A percentile compares a stretch with the other conserved stretches of the same genome.
Conservation (phyloP, 2,888 invertebrate species). For the Dinocampus coccinellae region DNA sequence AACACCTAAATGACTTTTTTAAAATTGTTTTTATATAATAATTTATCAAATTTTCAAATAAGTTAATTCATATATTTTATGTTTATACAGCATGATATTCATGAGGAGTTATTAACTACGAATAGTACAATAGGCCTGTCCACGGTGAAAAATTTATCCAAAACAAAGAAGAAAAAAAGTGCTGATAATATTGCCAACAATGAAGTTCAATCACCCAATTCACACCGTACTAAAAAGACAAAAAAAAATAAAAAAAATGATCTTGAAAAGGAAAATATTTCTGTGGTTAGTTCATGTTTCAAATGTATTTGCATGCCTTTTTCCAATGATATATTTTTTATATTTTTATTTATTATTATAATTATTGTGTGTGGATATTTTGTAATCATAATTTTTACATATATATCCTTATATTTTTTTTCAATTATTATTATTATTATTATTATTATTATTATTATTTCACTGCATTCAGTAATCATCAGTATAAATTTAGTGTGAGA, state of each 20-base stretch:
- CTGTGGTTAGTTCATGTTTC: conserved; percentile 73
- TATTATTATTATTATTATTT: neutral
- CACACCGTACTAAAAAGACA: conserved; percentile 72
- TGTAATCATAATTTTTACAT: too few species aligned
- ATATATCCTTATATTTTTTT: too few species aligned
- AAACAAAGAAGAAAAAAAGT: conserved; percentile 68
- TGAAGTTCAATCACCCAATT: conserved; percentile 66
- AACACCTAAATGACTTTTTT: too few species aligned
- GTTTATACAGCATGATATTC: conserved; percentile 60
- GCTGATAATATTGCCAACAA: conserved; percentile 62
- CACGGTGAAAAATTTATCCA: conserved; percentile 57
- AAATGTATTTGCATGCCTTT: conserved; percentile 2
- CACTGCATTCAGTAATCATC: neutral
- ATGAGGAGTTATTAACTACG: conserved; percentile 65
- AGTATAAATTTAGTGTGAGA: neutral
- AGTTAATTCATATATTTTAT: neutral
- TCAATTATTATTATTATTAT: conserved; percentile 1
- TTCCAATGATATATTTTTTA: conserved; percentile 1
- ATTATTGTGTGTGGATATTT: neutral
- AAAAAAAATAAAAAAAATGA: conserved; percentile 76
- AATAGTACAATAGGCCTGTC: conserved; percentile 55
- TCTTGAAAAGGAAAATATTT: conserved; percentile 77
- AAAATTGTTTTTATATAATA: neutral
- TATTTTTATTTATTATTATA: conserved; percentile 14
- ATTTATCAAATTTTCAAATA: neutral